Percentiles rank a stretch among this genome's conserved stretches.
Conservation (phyloP, 2,888 invertebrate species). For the Norana najaformis region DNA sequence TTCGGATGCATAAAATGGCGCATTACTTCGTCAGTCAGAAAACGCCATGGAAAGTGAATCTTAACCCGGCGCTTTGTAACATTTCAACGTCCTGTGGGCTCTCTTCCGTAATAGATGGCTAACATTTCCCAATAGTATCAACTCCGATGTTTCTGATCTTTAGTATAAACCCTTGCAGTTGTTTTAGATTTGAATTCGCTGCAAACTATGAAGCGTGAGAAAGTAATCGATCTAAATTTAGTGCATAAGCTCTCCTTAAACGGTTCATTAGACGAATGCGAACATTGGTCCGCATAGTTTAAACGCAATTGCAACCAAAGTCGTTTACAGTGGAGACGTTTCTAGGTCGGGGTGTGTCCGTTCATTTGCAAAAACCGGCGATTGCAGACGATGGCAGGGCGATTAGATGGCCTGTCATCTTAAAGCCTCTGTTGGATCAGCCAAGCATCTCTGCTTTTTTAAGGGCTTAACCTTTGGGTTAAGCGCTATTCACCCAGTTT, state of each 20-base stretch:
- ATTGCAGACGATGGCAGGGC: neutral
- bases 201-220: neutral
- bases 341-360: neutral
- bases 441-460: neutral
- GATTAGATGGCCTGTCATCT: neutral
- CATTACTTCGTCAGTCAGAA: neutral
- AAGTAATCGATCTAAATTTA: neutral
- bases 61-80: neutral
- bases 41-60: neutral
- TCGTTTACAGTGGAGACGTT: neutral
- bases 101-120: neutral
- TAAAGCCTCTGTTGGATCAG: neutral
- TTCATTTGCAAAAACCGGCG: neutral
- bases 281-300: neutral
- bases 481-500: no score
- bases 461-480: no score
- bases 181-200: neutral
- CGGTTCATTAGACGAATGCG: neutral
- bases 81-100: neutral
- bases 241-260: neutral
- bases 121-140: neutral
- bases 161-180: neutral
- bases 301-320: neutral
- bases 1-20: neutral
- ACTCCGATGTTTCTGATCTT: neutral